Evolutionary conservation across 2,113 vertebrate species (phyloP), one percentile per base, ranked within the genome.

Genomic region (Catharus bicknelli): DNA sequence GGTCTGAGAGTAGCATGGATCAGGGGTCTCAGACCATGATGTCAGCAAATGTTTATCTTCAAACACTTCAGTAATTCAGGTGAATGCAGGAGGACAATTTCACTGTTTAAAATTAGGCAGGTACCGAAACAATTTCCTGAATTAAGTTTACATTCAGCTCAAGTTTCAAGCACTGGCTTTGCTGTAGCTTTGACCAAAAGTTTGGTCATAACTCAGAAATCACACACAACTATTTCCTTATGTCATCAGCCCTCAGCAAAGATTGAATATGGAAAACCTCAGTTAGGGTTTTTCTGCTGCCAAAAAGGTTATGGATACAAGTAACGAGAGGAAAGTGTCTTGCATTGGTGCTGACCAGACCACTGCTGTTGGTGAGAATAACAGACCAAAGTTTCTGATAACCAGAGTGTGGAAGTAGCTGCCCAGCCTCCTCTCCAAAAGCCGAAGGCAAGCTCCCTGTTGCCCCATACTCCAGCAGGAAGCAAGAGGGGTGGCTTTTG

Each of bases 111-210:
- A 93, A 92, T 83, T 85, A 94, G 90, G 79, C 95, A 91, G 91
- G 85, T 95, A 94, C 87, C 34, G 8, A 85, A 92, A 90, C 72
- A 67, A 91, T 95, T 96, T 94, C 90, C 92, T 95, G 72, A 61
- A 90, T 78, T 13, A 13, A 73, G n/a, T 91, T 86, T 77, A 72
- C 61, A 80, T 92, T 78, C 14, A 32, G 54, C 81, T 92, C 76
- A 70, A 29, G 66, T 91, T 93, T 93, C 85, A 88, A 68, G 63
- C 16, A 21, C 79, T 84, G 73, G 43, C 36, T 93, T 93, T 84
- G 62, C 84, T 91, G 36, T 27, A 74, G 59, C 77, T 89, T 92
- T 91, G 75, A 81, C 93, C 42, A 79, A 81, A 95, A 96, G 21
- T 88, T 90, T 91, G 82, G 61, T 83, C 50, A 30, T 93, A 90